Evolutionary conservation across 1,140 invertebrate species (phyloP).

Genomic region (Cherax quadricarinatus): DNA sequence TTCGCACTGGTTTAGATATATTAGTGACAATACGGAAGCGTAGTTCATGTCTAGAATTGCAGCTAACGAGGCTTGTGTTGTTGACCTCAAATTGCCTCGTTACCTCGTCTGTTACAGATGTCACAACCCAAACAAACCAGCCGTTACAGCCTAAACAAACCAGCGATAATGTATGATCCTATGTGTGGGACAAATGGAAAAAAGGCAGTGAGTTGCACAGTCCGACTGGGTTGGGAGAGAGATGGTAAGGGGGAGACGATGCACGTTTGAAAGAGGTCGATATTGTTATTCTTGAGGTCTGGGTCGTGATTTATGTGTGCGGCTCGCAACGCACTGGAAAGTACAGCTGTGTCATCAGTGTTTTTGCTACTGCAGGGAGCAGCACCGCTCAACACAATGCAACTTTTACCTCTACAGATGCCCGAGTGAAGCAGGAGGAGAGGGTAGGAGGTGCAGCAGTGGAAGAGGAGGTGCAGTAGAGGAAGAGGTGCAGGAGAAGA

Average conservation of each 20-base stretch:
- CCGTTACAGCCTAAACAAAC: constrained; percentile 15
- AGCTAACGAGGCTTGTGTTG: background rate
- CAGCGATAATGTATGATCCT: constrained; percentile 10
- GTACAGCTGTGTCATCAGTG: constrained; percentile 47
- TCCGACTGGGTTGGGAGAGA: background rate
- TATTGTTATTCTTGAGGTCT: constrained; percentile 38
- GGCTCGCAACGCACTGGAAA: constrained; percentile 26
- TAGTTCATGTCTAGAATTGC: background rate
- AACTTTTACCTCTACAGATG: constrained; percentile 8
- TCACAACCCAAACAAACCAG: constrained; percentile 18
- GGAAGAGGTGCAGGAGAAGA: background rate
- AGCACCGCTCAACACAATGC: constrained; percentile 33
- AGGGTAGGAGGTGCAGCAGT: background rate
- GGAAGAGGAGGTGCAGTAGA: constrained; percentile 3
- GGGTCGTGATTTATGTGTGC: constrained; percentile 40
- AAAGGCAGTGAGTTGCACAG: background rate
- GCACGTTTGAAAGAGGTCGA: constrained; percentile 11
- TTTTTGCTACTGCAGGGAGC: constrained; percentile 39
- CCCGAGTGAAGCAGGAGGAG: background rate
- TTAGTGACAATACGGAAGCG: background rate
- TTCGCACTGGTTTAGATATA: too few species aligned
- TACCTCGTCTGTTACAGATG: background rate
- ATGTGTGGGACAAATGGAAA: background rate
- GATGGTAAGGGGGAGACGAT: constrained; percentile 16
- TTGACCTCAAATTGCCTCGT: background rate